A percentile compares a stretch with the other conserved stretches of the same genome.
Conservation (phyloP, 1,140 invertebrate genomes). For the Drosophila arizonae region DNA sequence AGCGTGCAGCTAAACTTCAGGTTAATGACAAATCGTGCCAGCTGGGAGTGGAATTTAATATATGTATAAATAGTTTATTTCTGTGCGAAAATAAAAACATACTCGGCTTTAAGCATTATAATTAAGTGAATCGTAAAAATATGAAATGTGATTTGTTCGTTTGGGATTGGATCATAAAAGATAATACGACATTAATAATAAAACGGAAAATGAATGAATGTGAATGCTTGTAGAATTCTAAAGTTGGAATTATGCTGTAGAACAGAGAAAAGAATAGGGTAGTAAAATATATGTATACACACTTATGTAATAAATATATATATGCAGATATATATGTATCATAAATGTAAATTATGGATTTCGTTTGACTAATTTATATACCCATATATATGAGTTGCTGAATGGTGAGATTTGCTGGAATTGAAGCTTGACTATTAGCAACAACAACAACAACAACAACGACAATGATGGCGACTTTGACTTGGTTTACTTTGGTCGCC, state of each 20-base stretch:
- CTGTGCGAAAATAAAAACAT: constrained; percentile 24
- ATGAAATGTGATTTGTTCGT: constrained; percentile 4
- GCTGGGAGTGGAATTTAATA: constrained; percentile 41
- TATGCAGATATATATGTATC: no score
- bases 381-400: no score
- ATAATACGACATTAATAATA: neutral
- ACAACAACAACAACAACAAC: neutral
- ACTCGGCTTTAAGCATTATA: constrained; percentile 9
- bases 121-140: constrained; percentile 31
- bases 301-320: no score
- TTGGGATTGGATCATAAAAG: neutral
- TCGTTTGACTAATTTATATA: no score
- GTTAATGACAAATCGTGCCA: constrained; percentile 29
- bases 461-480: constrained; percentile 57
- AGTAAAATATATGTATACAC: neutral
- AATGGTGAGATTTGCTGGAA: no score
- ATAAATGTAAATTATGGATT: no score
- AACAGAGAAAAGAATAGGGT: neutral
- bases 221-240: no score
- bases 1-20: constrained; percentile 30
- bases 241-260: no score
- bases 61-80: constrained; percentile 7
- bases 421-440: constrained; percentile 1
- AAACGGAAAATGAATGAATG: neutral
- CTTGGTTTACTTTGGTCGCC: constrained; percentile 72